Evolutionary conservation across 2,888 invertebrate species (phyloP).

Genomic region (Neoitamus cyanurus): DNA sequence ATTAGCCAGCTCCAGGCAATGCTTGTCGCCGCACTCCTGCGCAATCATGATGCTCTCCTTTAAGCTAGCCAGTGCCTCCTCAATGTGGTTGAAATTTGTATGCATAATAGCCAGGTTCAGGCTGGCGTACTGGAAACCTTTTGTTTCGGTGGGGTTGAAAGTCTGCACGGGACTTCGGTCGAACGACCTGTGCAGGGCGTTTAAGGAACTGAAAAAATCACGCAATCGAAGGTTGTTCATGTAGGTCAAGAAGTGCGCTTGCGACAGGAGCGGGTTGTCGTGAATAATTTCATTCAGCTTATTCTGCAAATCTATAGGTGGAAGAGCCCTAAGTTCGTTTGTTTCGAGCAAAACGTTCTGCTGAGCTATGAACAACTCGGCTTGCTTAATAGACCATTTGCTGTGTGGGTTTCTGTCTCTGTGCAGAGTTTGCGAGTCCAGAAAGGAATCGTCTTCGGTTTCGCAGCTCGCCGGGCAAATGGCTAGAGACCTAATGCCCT

Average conservation of each 20-base stretch:
- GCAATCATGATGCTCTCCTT: constrained; percentile 88
- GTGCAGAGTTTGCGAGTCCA: constrained; percentile 56
- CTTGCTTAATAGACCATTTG: constrained; percentile 88
- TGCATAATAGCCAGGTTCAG: constrained; percentile 91
- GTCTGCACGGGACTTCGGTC: constrained; percentile 74
- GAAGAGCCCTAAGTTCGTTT: constrained; percentile 82
- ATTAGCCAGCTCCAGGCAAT: constrained; percentile 86
- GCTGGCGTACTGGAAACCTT: constrained; percentile 85
- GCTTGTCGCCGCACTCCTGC: constrained; percentile 87
- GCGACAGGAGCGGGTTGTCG: constrained; percentile 63
- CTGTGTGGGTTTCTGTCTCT: constrained; percentile 67
- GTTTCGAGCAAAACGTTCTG: constrained; percentile 85
- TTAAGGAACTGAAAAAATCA: constrained; percentile 74
- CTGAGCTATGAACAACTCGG: constrained; percentile 88
- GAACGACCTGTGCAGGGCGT: constrained; percentile 72
- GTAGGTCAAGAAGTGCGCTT: constrained; percentile 85
- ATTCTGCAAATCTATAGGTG: constrained; percentile 80
- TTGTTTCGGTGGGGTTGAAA: constrained; percentile 68
- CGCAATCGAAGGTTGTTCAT: constrained; percentile 87
- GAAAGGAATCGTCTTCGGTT: constrained; percentile 53
- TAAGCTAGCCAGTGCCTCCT: constrained; percentile 83
- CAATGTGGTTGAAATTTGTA: constrained; percentile 79
- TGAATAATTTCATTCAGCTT: constrained; percentile 64
- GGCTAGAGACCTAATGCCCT: constrained; percentile 60
- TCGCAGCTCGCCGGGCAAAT: constrained; percentile 38